Conservation (phyloP, 2,797 vertebrate species). For the Chrosomus eos region DNA sequence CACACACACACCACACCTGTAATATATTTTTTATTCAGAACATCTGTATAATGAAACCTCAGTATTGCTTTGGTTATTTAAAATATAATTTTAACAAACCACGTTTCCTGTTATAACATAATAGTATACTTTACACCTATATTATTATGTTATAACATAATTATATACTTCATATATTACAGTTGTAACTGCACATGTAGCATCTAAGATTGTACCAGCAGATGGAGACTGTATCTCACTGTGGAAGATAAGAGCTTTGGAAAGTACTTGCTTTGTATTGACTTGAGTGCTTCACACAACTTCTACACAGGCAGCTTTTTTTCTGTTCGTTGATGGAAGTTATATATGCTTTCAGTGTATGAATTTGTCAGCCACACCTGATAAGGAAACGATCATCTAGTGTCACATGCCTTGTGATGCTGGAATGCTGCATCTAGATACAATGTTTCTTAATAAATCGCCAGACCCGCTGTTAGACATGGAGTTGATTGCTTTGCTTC, state of each 20-base stretch:
- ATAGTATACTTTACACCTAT: too few relatives aligned
- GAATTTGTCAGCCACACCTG: neutral
- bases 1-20: neutral
- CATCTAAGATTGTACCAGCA: constrained; percentile 29
- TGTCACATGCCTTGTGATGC: neutral
- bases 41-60: neutral
- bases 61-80: neutral
- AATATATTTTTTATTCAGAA: neutral
- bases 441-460: neutral
- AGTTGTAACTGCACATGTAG: neutral
- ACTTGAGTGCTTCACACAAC: neutral
- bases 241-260: too few relatives aligned
- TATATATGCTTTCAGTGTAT: neutral
- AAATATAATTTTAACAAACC: neutral
- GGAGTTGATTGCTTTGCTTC: neutral
- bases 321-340: neutral
- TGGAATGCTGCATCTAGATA: neutral
- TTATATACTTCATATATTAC: neutral
- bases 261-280: neutral
- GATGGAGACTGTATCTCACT: constrained; percentile 50
- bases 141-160: too few relatives aligned
- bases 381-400: neutral
- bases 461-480: neutral
- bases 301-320: neutral
- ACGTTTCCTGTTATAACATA: neutral